These are phyloP conservation scores for Campoplex nolae DNA, from an alignment of 2,888 invertebrate genomes.

Conservation along the genomic window DNA sequence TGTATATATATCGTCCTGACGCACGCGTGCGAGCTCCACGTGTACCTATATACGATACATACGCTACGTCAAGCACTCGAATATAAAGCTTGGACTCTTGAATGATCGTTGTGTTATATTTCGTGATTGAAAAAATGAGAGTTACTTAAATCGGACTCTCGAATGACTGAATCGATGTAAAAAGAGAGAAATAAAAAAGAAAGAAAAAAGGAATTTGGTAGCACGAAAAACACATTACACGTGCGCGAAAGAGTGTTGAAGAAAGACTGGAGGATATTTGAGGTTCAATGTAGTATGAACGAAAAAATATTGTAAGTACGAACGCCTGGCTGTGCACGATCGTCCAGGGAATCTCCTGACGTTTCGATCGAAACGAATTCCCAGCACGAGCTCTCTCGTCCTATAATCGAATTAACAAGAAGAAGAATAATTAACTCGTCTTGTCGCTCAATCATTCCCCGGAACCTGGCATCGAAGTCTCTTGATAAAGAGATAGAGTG, in stretches of 20 bases:
- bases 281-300: slow-evolving; percentile 3
- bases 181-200: background rate
- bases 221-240: slow-evolving; percentile 9
- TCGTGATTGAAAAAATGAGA: slow-evolving; percentile 23
- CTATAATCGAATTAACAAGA: slow-evolving; percentile 69
- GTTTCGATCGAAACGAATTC: slow-evolving; percentile 73
- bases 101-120: slow-evolving; percentile 36
- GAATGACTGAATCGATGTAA: slow-evolving; percentile 52
- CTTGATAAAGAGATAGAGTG: slow-evolving; percentile 74
- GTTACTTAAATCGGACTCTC: slow-evolving; percentile 19
- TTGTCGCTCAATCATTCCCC: slow-evolving; percentile 71
- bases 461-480: slow-evolving; percentile 74
- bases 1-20: slow-evolving; percentile 64
- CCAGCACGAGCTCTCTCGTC: slow-evolving; percentile 69
- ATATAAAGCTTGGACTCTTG: slow-evolving; percentile 63
- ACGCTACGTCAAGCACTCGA: slow-evolving; percentile 64
- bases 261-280: slow-evolving; percentile 58
- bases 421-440: slow-evolving; percentile 65
- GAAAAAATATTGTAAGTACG: slow-evolving; percentile 29
- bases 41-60: slow-evolving; percentile 65
- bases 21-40: slow-evolving; percentile 73
- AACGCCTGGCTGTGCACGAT: slow-evolving; percentile 75
- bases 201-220: background rate
- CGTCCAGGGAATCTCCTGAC: slow-evolving; percentile 78
- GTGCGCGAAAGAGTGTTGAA: slow-evolving; percentile 55